Evolutionary conservation across 2,113 vertebrate species (phyloP).

Genomic region (Sylvia atricapilla): DNA sequence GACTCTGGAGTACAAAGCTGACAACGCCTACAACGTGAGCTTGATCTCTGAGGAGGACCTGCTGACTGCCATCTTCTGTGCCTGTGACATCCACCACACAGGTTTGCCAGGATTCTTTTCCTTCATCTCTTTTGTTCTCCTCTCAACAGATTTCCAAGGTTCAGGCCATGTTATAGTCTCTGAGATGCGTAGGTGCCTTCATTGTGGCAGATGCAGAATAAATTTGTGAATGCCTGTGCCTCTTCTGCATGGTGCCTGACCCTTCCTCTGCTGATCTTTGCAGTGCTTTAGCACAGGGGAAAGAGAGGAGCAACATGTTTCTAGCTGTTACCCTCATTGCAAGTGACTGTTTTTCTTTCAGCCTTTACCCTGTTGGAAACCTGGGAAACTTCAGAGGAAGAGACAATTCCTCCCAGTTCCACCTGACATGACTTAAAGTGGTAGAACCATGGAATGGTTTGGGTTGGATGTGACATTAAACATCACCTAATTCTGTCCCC

Average conservation of each 20-base stretch:
- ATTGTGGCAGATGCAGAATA: neutral
- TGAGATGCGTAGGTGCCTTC: neutral
- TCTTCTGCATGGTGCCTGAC: neutral
- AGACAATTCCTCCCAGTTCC: neutral
- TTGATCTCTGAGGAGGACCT: constrained; percentile 85
- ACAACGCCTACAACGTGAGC: constrained; percentile 61
- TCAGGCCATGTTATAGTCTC: rapidly evolving
- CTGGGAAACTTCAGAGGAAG: neutral
- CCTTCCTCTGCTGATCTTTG: neutral
- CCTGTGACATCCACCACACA: constrained; percentile 80
- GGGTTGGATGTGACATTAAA: neutral
- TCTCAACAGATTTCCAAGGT: neutral
- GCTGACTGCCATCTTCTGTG: constrained; percentile 83
- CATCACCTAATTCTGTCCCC: neutral
- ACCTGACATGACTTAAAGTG: neutral
- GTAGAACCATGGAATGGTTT: neutral
- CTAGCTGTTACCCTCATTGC: neutral
- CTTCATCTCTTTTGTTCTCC: neutral
- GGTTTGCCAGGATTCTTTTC: constrained; percentile 62
- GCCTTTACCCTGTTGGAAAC: neutral
- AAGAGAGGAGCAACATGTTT: neutral
- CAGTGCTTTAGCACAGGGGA: neutral
- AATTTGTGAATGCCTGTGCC: neutral
- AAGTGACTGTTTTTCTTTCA: neutral
- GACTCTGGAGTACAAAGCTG: neutral